phyloP scores from a whole-genome alignment of 2,888 invertebrate genomes.

The Andrena trimmerana region DNA sequence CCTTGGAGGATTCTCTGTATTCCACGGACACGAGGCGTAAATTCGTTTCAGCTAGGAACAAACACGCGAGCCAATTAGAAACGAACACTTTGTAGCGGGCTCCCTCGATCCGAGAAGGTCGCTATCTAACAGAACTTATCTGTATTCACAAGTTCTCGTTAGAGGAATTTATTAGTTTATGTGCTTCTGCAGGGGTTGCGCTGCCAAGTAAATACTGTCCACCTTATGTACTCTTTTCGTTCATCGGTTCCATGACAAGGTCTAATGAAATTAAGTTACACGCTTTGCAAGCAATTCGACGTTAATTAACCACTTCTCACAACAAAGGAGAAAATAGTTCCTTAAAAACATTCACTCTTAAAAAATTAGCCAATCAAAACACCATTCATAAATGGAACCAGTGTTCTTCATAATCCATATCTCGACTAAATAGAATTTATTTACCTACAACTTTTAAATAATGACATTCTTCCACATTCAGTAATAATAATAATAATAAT shows the following conservation, averaged over 20 bases:
- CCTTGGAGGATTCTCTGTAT: conserved; percentile 28
- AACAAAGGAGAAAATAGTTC: too few species aligned
- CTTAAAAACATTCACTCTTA: too few species aligned
- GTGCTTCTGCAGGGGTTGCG: background rate
- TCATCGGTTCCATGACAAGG: background rate
- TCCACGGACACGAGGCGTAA: conserved; percentile 50
- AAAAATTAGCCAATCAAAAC: too few species aligned
- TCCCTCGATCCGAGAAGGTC: conserved; percentile 49
- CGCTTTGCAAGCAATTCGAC: too few species aligned
- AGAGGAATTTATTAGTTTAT: conserved; percentile 62
- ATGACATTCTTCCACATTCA: too few species aligned
- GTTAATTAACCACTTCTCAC: too few species aligned
- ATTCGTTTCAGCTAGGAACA: conserved; percentile 60
- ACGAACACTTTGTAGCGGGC: conserved; percentile 56
- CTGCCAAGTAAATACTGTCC: background rate
- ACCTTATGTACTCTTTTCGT: background rate
- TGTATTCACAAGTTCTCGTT: conserved; percentile 52
- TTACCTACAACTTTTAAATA: too few species aligned
- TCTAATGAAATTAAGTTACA: background rate
- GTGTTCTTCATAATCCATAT: too few species aligned
- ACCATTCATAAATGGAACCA: too few species aligned
- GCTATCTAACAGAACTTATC: conserved; percentile 55
- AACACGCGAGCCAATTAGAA: conserved; percentile 68
- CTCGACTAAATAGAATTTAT: too few species aligned
- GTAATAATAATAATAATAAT: too few species aligned